A percentile compares a stretch with the other conserved stretches of the same genome.
Evolutionary conservation across 2,113 vertebrate genomes (phyloP).

Genomic region (Varanus komodoensis): DNA sequence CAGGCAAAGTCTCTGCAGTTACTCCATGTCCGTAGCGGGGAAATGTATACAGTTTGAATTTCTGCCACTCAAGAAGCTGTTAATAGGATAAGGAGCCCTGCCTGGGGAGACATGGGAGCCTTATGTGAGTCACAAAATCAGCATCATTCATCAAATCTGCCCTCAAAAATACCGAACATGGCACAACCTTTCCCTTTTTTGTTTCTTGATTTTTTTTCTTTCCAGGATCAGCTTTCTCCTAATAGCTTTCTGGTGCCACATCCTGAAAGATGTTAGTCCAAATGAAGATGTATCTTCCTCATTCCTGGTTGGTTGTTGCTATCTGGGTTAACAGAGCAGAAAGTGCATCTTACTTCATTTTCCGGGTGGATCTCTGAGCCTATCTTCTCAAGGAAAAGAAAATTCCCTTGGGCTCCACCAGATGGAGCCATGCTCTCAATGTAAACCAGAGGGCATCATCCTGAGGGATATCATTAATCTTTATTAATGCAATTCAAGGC

Average conservation of each 20-base stretch:
- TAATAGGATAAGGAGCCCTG: neutral
- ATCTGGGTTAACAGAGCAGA: neutral
- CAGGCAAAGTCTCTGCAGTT: neutral
- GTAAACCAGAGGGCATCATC: neutral
- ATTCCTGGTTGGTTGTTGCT: neutral
- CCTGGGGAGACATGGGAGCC: neutral
- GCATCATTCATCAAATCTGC: neutral
- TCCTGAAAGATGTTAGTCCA: neutral
- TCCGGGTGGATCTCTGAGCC: neutral
- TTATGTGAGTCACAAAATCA: neutral
- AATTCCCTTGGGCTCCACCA: neutral
- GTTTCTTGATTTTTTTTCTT: neutral
- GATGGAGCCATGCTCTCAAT: neutral
- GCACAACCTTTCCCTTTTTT: neutral
- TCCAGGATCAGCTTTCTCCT: neutral
- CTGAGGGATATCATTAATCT: neutral
- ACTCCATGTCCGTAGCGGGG: neutral
- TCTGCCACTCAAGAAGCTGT: neutral
- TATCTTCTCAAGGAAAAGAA: neutral
- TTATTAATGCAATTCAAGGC: neutral
- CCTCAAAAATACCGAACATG: neutral
- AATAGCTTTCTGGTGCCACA: neutral
- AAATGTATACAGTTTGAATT: neutral
- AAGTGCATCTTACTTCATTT: neutral
- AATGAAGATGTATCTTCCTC: neutral